Percentiles rank a stretch among this genome's conserved stretches.
phyloP scores from a whole-genome alignment of 1,140 invertebrate genomes.

The Gonatopus flavifemur region DNA sequence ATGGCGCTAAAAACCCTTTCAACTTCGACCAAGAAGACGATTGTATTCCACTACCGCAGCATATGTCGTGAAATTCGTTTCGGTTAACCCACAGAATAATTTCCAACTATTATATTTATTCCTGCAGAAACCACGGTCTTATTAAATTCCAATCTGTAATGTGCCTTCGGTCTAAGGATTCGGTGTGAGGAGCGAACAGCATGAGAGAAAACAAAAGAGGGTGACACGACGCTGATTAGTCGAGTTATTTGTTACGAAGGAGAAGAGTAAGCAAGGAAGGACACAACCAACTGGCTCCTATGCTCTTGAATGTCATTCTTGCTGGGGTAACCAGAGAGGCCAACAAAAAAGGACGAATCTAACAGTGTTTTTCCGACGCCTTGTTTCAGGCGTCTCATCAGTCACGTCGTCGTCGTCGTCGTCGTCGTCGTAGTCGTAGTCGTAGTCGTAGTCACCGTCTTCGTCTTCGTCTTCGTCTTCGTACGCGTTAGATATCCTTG shows the following conservation, averaged over 20 bases:
- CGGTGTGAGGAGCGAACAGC: conserved; percentile 23
- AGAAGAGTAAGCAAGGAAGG: no score
- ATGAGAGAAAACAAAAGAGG: conserved; percentile 16
- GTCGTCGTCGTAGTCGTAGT: conserved; percentile 24
- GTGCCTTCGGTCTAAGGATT: no score
- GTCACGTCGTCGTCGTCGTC: conserved; percentile 35
- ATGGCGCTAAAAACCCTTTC: conserved; percentile 27
- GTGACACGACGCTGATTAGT: conserved; percentile 33
- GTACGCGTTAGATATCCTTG: no score
- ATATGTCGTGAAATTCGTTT: no score
- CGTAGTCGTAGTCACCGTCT: no score
- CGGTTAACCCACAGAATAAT: no score
- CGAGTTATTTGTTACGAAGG: conserved; percentile 31
- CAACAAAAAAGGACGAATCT: conserved; percentile 31
- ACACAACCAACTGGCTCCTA: no score
- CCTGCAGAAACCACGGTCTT: conserved; percentile 29
- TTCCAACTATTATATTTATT: no score
- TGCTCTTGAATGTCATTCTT: no score
- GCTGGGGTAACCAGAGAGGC: conserved; percentile 16
- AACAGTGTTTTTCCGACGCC: conserved; percentile 35
- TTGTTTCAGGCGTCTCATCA: conserved; percentile 43
- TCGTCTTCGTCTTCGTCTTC: no score
- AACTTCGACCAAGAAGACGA: no score
- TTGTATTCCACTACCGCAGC: no score
- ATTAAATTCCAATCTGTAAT: conserved; percentile 50